Conservation (phyloP, 2,888 invertebrate genomes). For the Athalia circularis region DNA sequence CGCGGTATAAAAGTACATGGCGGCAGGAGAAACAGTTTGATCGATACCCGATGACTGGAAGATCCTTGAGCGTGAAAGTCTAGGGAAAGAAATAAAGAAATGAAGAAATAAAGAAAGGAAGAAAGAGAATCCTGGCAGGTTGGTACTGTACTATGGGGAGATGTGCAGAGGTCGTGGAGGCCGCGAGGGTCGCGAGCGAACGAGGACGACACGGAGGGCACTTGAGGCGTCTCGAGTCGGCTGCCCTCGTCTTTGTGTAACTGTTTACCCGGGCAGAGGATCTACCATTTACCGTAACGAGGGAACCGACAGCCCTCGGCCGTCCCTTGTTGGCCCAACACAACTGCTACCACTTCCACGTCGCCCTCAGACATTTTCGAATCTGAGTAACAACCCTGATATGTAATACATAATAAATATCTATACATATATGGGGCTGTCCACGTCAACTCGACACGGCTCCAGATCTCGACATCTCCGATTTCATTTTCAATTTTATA, state of each 20-base stretch:
- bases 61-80: conserved; percentile 3
- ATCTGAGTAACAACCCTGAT: conserved; percentile 36
- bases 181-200: conserved; percentile 21
- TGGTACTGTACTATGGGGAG: not conserved
- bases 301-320: conserved; percentile 60
- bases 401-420: conserved; percentile 18
- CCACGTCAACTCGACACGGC: no score
- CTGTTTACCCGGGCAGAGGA: conserved; percentile 69
- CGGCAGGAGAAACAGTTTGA: conserved; percentile 12
- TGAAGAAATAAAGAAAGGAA: not conserved
- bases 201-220: conserved; percentile 12
- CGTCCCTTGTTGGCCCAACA: conserved; percentile 37
- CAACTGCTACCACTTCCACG: conserved; percentile 25
- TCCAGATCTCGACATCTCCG: no score
- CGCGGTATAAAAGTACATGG: not conserved
- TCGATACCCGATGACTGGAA: conserved; percentile 32
- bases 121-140: not conserved
- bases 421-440: not conserved
- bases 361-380: conserved; percentile 17
- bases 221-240: conserved; percentile 66
- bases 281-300: conserved; percentile 72
- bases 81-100: not conserved
- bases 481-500: no score
- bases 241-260: conserved; percentile 67
- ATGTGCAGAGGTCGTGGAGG: conserved; percentile 27